Evolutionary conservation across 1,140 invertebrate genomes (phyloP).

Genomic region (Neomicropteryx cornuta): DNA sequence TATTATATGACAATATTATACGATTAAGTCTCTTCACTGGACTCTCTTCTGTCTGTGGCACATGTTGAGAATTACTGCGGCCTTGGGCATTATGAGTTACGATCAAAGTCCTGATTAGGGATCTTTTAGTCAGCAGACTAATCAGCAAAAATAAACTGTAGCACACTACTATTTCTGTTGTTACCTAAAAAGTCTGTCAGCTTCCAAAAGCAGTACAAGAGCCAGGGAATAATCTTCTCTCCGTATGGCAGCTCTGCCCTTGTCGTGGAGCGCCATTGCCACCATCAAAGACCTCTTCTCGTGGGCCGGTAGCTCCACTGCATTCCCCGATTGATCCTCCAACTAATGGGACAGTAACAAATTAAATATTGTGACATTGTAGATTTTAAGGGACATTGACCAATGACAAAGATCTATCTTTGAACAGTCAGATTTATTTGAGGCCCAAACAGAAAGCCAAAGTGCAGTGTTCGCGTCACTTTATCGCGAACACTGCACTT

Average conservation of each 20-base stretch:
- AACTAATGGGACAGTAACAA: slow-evolving; percentile 39
- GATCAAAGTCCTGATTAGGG: too few species aligned
- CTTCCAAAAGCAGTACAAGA: slow-evolving; percentile 60
- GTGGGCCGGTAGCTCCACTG: slow-evolving; percentile 50
- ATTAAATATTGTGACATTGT: slow-evolving; percentile 1
- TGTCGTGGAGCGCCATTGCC: slow-evolving; percentile 67
- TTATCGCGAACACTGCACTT: too few species aligned
- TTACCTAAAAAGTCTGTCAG: slow-evolving; percentile 61
- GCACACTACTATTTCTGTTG: too few species aligned
- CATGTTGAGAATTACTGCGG: too few species aligned
- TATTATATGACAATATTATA: too few species aligned
- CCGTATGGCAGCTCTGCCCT: slow-evolving; percentile 54
- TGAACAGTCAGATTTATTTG: neutral
- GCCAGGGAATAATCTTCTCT: slow-evolving; percentile 54
- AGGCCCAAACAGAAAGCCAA: slow-evolving; percentile 18
- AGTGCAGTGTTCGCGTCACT: neutral
- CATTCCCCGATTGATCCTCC: slow-evolving; percentile 65
- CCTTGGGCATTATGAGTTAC: too few species aligned
- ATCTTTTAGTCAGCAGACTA: too few species aligned
- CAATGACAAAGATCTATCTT: neutral
- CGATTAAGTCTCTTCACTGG: too few species aligned
- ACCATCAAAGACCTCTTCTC: slow-evolving; percentile 57
- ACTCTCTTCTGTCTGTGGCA: too few species aligned
- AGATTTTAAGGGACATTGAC: neutral
- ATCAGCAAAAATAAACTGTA: too few species aligned